Evolutionary conservation across 2,888 invertebrate species (phyloP).

Genomic region (Acutogordius australiensis): DNA sequence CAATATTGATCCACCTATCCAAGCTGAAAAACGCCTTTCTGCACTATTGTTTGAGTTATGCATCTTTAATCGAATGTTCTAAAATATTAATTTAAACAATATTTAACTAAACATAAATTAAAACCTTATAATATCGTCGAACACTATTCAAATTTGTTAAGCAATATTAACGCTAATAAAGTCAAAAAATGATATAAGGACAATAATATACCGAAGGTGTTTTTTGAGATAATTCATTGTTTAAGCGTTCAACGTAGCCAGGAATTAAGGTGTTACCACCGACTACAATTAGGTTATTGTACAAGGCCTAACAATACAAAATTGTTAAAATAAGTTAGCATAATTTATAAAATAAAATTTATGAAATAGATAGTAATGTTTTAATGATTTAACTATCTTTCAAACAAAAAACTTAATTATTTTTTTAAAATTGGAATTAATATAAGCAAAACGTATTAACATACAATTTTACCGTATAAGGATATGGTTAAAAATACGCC

Average conservation of each 20-base stretch:
- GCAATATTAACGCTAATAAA: not conserved
- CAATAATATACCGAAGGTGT: slow-evolving; percentile 39
- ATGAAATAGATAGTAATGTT: too few species aligned
- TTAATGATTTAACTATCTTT: too few species aligned
- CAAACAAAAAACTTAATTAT: not conserved
- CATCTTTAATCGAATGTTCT: slow-evolving; percentile 65
- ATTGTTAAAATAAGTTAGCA: slow-evolving; percentile 13
- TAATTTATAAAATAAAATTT: too few species aligned
- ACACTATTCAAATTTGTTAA: not conserved
- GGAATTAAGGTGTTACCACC: slow-evolving; percentile 70
- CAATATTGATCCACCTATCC: slow-evolving; percentile 92
- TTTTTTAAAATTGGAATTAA: too few species aligned
- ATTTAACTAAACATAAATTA: not conserved
- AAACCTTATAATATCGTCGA: not conserved
- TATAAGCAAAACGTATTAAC: too few species aligned
- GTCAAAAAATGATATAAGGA: not conserved
- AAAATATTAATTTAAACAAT: too few species aligned
- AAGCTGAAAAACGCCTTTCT: slow-evolving; percentile 74
- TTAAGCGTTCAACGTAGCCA: slow-evolving; percentile 73
- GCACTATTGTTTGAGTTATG: slow-evolving; percentile 62
- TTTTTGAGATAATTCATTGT: slow-evolving; percentile 48
- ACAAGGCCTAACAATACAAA: slow-evolving; percentile 42
- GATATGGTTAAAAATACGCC: too few species aligned
- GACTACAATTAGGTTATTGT: slow-evolving; percentile 71
- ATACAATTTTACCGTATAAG: too few species aligned